Base-by-base conservation (phyloP, 2,113 vertebrate genomes). In the Poicephalus gulielmi region DNA sequence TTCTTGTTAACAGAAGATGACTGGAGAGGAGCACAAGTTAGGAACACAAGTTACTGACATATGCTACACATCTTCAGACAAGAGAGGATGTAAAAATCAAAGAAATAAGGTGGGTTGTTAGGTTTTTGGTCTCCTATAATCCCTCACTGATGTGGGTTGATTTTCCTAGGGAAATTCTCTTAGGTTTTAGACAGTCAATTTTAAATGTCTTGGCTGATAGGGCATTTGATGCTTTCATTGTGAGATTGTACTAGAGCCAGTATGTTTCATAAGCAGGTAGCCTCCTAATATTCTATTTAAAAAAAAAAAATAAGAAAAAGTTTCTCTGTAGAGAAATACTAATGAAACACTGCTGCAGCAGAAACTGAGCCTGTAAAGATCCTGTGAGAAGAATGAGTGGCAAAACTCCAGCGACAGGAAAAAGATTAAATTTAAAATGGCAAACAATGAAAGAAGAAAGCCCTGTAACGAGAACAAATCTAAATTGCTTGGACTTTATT, bases 401-500 rank as follows among this genome's bases (percentile, higher is more conserved):
- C 12, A 27, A n/a, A 84, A 85, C 52, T 91, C 83, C 31, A 47
- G 66, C 53, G 86, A 73, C 19, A 35, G 60, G 22, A 69, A 43
- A 71, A 53, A 27, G 4, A 83, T 69, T 23, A 77, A 75, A 90
- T 66, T 92, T 43, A 84, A 88, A 94, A 85, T 80, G 49, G 57
- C 59, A 92, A 93, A 92, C 53, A 93, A 66, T 62, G 41, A 57
- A 88, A 84, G 33, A 74, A 71, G 47, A 77, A 53, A 77, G 23
- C 49, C 33, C 20, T 92, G 79, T 93, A 94, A 84, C 1, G 1
- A 69, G 73, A 86, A 76, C 3, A 81, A 82, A 86, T 91, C 79
- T 79, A 71, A 86, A 84, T 86, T 83, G 20, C 53, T 81, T 92
- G 62, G 96, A 93, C 76, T 93, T 71, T 33, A 62, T 66, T 94